Evolutionary conservation across 2,888 invertebrate species (phyloP).

Genomic region (Drosophila macrospina): DNA sequence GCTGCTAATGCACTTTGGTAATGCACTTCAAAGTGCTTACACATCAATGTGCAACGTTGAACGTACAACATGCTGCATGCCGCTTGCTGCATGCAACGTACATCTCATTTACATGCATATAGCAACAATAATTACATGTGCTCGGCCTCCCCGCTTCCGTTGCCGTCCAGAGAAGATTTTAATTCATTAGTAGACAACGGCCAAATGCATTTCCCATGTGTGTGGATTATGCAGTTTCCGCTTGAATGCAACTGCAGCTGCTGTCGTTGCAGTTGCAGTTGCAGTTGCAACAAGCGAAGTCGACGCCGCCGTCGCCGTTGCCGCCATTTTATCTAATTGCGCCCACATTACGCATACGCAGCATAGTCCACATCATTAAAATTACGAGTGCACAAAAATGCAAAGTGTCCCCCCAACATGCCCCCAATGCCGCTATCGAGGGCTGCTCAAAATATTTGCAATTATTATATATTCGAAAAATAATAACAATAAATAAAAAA

Average conservation of each 20-base stretch:
- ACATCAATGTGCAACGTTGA: constrained; percentile 67
- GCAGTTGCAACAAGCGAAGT: constrained; percentile 50
- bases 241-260: constrained; percentile 74
- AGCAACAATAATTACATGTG: constrained; percentile 77
- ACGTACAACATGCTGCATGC: constrained; percentile 31
- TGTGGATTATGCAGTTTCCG: constrained; percentile 81
- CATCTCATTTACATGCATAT: constrained; percentile 59
- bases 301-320: constrained; percentile 9
- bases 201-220: constrained; percentile 77
- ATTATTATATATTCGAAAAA: too few relatives aligned
- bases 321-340: constrained; percentile 79
- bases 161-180: constrained; percentile 77
- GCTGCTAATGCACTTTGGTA: constrained; percentile 71
- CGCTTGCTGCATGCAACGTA: constrained; percentile 30
- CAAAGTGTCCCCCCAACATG: too few relatives aligned
- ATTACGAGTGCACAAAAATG: constrained; percentile 65
- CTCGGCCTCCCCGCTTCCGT: constrained; percentile 25
- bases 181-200: constrained; percentile 81
- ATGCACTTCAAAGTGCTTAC: constrained; percentile 82
- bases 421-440: constrained; percentile 19
- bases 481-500: too few relatives aligned
- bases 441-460: not conserved
- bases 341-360: constrained; percentile 73
- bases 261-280: constrained; percentile 16
- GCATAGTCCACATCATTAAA: constrained; percentile 76